Base-by-base conservation (phyloP, 2,888 invertebrate genomes). In the Lysandra coridon region DNA sequence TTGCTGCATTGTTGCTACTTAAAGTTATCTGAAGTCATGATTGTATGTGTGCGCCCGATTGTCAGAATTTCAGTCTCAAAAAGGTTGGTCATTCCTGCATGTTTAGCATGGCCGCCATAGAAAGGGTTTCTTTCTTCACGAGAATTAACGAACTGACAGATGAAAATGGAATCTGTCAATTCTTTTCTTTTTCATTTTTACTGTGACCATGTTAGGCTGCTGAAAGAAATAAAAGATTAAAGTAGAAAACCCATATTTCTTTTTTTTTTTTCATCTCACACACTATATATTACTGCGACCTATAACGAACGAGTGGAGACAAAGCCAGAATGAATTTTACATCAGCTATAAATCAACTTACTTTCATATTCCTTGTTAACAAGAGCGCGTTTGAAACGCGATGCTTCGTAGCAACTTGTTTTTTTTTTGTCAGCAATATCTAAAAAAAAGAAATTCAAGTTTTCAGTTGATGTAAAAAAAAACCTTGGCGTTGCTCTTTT, bases 261-360 rank as follows among this genome's bases (percentile, higher is more conserved):
- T 57, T 57, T 3, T 53, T 53, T 53, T 53, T 57, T 57, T 57
- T 17, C 53, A 57, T 57, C 53, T 57, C 53, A 57, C 53, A 57
- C 17, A 4, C 17, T 57, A 17, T 17, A 17, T 57, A 57, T 57
- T 17, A 62, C 62, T 64, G 30, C 7, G 23, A 30, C 64, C 7
- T 10, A 64, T 30, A 64, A 64, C 64, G 23, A 64, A 30, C 30
- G 12, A 37, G 40, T 37, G 30, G n/a, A 40, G 6, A 73, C 64
- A 64, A 37, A 17, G 73, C 33, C 73, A 40, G 73, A 40, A 73
- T 73, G 73, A 73, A 73, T 73, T 40, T 73, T 73, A 73, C 73
- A 73, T 73, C n/a, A 73, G 33, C 40, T 73, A 33, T 40, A 40
- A 73, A 73, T 73, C 73, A 40, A 73, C 37, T 23, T 64, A 30